Conservation (phyloP, 2,797 vertebrate species). For the Sebastes elongatus region DNA sequence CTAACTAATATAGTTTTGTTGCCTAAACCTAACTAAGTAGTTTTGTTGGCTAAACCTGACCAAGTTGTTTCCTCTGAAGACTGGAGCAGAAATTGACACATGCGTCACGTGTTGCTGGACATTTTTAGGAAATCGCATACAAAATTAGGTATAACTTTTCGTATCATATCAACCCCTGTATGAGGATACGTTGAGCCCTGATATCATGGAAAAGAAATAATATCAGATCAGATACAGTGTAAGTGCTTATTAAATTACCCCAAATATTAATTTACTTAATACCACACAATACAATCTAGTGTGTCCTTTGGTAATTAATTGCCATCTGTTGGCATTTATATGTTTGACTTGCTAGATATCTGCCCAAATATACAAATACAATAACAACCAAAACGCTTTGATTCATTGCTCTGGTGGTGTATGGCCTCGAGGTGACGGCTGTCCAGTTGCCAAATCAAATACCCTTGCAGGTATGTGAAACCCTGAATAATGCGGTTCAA, state of each 20-base stretch:
- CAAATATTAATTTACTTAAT: neutral
- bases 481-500: conserved; percentile 54
- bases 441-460: conserved; percentile 74
- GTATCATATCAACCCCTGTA: too few species aligned
- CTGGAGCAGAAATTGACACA: too few species aligned
- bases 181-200: too few species aligned
- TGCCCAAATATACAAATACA: conserved; percentile 54
- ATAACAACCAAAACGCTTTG: conserved; percentile 62
- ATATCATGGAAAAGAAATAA: neutral
- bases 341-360: conserved; percentile 51
- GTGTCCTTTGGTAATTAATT: conserved; percentile 34
- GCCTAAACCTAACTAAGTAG: too few species aligned
- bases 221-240: neutral
- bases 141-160: too few species aligned
- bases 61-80: too few species aligned
- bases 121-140: too few species aligned
- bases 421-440: conserved; percentile 53
- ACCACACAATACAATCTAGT: neutral
- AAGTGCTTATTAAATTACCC: neutral
- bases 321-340: conserved; percentile 20
- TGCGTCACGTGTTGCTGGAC: too few species aligned
- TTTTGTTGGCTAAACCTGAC: too few species aligned
- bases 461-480: conserved; percentile 65
- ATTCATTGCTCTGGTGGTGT: conserved; percentile 60
- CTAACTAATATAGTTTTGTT: too few species aligned